Evolutionary conservation across 2,797 vertebrate species (phyloP), one percentile per base, ranked within the genome.

Genomic region (Macropus fuliginosus): DNA sequence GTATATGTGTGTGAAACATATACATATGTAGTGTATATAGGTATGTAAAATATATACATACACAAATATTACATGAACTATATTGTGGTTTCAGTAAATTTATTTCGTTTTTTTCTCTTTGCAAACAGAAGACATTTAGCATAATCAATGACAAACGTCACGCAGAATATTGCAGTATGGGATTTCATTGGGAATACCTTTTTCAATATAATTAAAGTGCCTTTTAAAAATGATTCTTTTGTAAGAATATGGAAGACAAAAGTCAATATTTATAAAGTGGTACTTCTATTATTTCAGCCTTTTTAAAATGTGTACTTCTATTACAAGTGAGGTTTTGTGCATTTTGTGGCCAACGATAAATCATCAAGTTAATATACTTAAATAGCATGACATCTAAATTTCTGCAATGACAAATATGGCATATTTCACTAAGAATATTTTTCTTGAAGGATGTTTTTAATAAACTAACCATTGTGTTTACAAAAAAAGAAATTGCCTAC

Each of bases 321-420:
- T 46, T 96, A 98, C 10, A 96, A 90, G 18, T 89, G 46, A 56
- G 91, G n/a, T 91, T 91, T 93, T 92, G 93, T 59, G 91, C 18
- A 55, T 93, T 56, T 92, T 96, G 74, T 93, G 96, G 91, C 56
- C 96, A 96, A 87, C 40, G 96, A 95, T 93, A 97, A 95, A 57
- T 59, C n/a, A 95, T 81, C 8, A 81, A 74, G 40, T 27, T 81
- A 81, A 62, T 95, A 55, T 16, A 91, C 90, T 93, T 31, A 92
- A 96, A 92, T 96, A 95, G 93, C 16, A 96, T 97, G 95, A 92
- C 55, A 93, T 52, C 94, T 21, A n/a, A 57, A 54, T 97, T 93
- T 46, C 9, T 90, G 40, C 46, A 54, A 90, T 54, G 91, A 91
- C 31, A 50, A 87, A 54, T 27, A 59, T n/a, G 13, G 91, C 50